These are phyloP conservation scores for Semaprochilodus insignis DNA, from an alignment of 2,797 vertebrate species.

Conservation along the genomic window DNA sequence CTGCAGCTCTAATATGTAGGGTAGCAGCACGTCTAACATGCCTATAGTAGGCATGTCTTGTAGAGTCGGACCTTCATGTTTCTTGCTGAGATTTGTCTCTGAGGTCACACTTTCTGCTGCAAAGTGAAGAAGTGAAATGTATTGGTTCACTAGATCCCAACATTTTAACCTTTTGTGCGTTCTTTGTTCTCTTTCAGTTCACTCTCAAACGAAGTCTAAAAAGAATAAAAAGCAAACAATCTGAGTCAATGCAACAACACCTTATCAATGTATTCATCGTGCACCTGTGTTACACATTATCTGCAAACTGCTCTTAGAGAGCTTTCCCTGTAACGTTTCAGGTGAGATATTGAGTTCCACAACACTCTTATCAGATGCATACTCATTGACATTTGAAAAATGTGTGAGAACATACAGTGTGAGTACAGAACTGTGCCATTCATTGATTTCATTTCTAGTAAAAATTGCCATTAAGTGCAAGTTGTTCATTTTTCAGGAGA, in stretches of 20 bases:
- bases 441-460: neutral
- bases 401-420: too few species aligned
- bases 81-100: neutral
- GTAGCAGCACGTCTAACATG: neutral
- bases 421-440: too few species aligned
- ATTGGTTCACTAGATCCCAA: neutral
- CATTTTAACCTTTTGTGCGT: neutral
- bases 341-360: neutral
- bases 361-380: neutral
- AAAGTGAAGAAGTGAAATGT: neutral
- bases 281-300: neutral
- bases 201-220: neutral
- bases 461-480: too few species aligned
- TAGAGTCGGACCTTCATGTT: too few species aligned
- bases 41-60: neutral
- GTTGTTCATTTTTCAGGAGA: too few species aligned
- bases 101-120: neutral
- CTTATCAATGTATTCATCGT: neutral
- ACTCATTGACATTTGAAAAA: constrained; percentile 14
- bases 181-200: neutral
- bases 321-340: neutral
- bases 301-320: neutral
- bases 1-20: neutral
- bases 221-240: neutral
- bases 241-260: neutral